Conservation (phyloP, 2,113 vertebrate species). For the Variabilichromis moorii region DNA sequence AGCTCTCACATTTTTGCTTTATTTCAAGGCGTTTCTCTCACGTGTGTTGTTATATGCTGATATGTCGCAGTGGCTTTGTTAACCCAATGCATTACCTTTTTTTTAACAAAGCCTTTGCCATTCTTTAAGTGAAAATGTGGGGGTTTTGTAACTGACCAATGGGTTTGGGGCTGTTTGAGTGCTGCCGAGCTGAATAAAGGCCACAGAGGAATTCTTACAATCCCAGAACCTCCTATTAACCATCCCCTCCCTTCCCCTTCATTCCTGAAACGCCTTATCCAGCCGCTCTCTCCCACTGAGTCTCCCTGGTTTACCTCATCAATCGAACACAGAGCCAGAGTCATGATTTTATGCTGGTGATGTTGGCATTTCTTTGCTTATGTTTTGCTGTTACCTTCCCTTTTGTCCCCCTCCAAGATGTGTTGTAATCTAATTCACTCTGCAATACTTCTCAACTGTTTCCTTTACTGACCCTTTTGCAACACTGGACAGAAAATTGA, state of each 20-base stretch:
- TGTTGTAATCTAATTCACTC: conserved; percentile 30
- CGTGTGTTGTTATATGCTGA: conserved; percentile 28
- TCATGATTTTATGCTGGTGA: conserved; percentile 57
- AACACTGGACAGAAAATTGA: not conserved
- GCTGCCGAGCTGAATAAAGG: not conserved
- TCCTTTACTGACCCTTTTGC: conserved; percentile 23
- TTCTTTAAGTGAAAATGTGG: conserved; percentile 30
- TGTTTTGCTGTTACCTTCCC: conserved; percentile 43
- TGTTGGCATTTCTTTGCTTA: conserved; percentile 41
- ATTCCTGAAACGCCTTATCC: not conserved
- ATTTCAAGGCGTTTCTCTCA: conserved; percentile 23
- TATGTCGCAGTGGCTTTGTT: conserved; percentile 34
- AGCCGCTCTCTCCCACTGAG: not conserved
- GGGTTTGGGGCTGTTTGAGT: not conserved
- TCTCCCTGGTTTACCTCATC: conserved; percentile 57
- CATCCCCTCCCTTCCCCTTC: not conserved
- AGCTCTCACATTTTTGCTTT: conserved; percentile 39
- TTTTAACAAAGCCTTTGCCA: conserved; percentile 8
- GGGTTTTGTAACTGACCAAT: conserved; percentile 12
- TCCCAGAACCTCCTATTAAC: not conserved
- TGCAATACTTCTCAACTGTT: conserved; percentile 39
- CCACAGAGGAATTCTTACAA: not conserved
- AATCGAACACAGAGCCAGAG: conserved; percentile 40
- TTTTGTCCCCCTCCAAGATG: conserved; percentile 3
- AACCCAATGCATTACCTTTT: conserved; percentile 9